Percentiles rank a stretch among this genome's conserved stretches.
phyloP scores from a whole-genome alignment of 2,888 invertebrate genomes.

The Yponomeuta sedellus region DNA sequence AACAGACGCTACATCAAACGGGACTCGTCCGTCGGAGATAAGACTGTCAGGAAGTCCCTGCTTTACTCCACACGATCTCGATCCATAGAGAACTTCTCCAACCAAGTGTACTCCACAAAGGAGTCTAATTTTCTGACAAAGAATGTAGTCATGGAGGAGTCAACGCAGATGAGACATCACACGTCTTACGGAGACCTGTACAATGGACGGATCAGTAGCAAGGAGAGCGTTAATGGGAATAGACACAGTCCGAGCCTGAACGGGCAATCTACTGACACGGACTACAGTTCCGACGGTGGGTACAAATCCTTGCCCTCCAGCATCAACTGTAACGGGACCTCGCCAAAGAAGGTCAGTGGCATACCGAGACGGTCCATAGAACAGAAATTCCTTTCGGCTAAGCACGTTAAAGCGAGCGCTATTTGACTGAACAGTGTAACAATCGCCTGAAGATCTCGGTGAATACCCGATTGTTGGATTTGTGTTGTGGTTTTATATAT shows the following conservation, averaged over 20 bases:
- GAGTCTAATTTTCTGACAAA: conserved; percentile 40
- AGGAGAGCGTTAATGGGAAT: conserved; percentile 61
- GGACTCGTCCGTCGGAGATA: conserved; percentile 59
- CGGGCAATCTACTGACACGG: conserved; percentile 69
- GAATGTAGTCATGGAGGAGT: conserved; percentile 52
- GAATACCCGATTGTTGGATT: background rate
- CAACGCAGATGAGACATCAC: conserved; percentile 58
- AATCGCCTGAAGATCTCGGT: conserved; percentile 13
- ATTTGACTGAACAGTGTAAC: conserved; percentile 33
- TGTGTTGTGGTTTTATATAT: background rate
- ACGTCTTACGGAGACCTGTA: conserved; percentile 68
- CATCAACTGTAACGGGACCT: conserved; percentile 55
- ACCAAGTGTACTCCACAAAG: conserved; percentile 41
- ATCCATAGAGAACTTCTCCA: conserved; percentile 71
- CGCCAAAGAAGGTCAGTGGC: conserved; percentile 32
- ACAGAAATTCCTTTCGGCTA: conserved; percentile 62
- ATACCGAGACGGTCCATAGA: conserved; percentile 55
- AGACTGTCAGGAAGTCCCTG: conserved; percentile 42
- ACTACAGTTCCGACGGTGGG: conserved; percentile 71
- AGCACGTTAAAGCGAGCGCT: conserved; percentile 67
- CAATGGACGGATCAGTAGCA: conserved; percentile 61
- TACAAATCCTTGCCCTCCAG: conserved; percentile 72
- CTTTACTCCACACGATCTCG: conserved; percentile 59
- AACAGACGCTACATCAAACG: conserved; percentile 54
- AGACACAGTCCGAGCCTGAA: conserved; percentile 60